phyloP scores from a whole-genome alignment of 2,113 vertebrate species.

The Acrocephalus arundinaceus region DNA sequence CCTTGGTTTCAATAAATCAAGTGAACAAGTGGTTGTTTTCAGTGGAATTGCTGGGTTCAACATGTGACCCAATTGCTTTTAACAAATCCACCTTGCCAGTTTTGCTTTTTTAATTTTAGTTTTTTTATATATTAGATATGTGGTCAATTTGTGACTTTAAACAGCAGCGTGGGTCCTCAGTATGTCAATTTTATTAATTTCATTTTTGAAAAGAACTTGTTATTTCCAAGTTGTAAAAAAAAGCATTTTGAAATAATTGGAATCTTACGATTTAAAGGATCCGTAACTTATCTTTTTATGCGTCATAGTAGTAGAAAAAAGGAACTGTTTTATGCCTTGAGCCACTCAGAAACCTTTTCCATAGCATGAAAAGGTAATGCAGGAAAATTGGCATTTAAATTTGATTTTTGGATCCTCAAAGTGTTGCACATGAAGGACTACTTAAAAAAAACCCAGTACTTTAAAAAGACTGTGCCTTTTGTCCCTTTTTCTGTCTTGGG shows the following conservation, averaged over 20 bases:
- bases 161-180: neutral
- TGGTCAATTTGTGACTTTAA: neutral
- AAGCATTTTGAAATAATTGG: neutral
- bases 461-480: neutral
- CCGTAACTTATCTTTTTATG: neutral
- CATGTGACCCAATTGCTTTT: neutral
- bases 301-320: neutral
- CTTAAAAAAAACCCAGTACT: neutral
- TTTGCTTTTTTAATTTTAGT: neutral
- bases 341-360: neutral
- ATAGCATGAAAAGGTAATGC: neutral
- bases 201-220: fast-evolving
- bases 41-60: neutral
- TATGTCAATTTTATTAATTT: neutral
- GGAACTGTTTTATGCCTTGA: neutral
- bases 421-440: neutral
- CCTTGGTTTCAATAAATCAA: neutral
- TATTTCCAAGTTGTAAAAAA: neutral
- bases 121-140: neutral
- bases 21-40: neutral
- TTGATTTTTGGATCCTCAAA: neutral
- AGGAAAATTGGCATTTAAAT: neutral
- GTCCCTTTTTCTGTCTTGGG: neutral
- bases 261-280: neutral
- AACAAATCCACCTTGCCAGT: neutral